Conservation (phyloP, 2,888 invertebrate species). For the Amphipoea oculea region DNA sequence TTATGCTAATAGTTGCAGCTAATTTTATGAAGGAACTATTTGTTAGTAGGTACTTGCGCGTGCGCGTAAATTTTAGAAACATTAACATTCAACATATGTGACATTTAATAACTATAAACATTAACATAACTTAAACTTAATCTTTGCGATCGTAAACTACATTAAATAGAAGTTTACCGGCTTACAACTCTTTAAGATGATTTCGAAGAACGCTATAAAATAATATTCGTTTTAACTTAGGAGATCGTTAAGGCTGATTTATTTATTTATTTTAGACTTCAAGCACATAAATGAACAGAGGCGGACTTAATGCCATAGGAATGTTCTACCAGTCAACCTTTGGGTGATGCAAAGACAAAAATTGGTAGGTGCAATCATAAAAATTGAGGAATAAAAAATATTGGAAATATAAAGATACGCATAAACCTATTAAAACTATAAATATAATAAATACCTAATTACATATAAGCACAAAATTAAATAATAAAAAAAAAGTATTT, state of each 20-base stretch:
- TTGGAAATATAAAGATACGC: no score
- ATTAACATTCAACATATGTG: constrained; percentile 17
- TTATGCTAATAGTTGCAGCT: constrained; percentile 9
- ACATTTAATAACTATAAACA: constrained; percentile 20
- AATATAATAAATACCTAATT: no score
- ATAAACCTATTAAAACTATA: no score
- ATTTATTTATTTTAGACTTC: neutral
- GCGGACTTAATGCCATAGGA: no score
- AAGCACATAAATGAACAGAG: no score
- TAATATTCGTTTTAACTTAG: constrained; percentile 30
- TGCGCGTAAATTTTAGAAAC: constrained; percentile 18
- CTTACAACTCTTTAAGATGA: constrained; percentile 19
- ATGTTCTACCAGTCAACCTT: no score
- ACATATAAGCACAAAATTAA: no score
- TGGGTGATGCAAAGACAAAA: no score
- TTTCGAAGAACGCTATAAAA: constrained; percentile 19
- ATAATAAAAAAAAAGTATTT: no score
- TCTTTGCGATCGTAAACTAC: constrained; percentile 23
- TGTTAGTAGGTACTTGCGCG: constrained; percentile 2
- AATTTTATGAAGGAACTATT: constrained; percentile 15
- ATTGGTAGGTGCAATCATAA: no score
- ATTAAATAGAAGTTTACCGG: constrained; percentile 22
- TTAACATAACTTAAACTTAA: constrained; percentile 23
- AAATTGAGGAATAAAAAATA: no score
- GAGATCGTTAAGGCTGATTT: constrained; percentile 42